A percentile compares a stretch with the other conserved stretches of the same genome.
phyloP scores from a whole-genome alignment of 92 coral and sea anemone species.

The Phenganax marumi region DNA sequence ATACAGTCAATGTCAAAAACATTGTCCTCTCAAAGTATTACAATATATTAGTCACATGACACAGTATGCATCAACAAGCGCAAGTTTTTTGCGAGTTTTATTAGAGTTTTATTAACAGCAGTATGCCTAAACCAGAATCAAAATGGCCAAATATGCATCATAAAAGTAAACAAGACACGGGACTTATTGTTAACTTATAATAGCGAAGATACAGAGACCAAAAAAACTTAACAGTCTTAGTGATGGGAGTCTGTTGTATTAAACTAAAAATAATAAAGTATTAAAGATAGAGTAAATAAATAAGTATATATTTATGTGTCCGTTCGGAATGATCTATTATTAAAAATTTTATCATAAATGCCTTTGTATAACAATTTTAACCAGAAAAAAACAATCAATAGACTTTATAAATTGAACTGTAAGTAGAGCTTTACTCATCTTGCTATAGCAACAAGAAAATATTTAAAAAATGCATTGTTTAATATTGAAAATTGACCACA shows the following conservation, averaged over 20 bases:
- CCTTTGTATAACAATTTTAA: neutral
- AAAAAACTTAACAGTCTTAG: neutral
- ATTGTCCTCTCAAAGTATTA: no score
- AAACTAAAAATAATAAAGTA: neutral
- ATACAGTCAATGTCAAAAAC: no score
- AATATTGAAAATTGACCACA: slow-evolving; percentile 2
- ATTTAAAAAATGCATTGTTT: neutral
- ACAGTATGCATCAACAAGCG: no score
- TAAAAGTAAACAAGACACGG: neutral
- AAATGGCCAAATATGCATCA: neutral
- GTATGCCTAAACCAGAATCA: no score
- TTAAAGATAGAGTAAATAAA: neutral
- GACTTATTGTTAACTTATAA: neutral
- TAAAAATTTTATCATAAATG: neutral
- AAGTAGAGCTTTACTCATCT: neutral
- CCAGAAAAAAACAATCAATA: neutral
- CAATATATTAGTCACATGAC: no score
- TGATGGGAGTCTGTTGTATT: neutral
- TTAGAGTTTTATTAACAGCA: no score
- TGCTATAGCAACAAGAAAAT: slow-evolving; percentile 2
- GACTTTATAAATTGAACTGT: neutral
- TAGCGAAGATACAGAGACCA: slow-evolving; percentile 1
- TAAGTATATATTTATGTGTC: neutral
- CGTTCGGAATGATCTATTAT: neutral
- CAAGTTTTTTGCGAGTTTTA: no score